Conservation (phyloP, 1,140 invertebrate genomes). For the Drosophila rhopaloa region DNA sequence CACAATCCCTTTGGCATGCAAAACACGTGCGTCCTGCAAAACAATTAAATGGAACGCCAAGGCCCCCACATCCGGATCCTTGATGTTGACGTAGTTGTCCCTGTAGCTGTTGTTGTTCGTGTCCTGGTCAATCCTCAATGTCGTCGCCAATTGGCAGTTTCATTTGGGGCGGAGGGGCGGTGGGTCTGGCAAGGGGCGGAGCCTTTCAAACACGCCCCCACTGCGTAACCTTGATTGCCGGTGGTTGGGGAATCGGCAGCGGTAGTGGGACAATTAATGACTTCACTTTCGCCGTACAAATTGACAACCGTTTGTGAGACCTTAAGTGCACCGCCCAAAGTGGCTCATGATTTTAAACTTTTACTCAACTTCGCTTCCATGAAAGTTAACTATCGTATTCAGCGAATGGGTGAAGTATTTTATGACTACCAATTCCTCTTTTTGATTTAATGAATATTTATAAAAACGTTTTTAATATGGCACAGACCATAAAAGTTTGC, state of each 20-base stretch:
- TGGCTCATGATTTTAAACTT: conserved; percentile 10
- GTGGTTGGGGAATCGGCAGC: conserved; percentile 16
- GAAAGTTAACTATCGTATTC: neutral
- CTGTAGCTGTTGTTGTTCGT: conserved; percentile 4
- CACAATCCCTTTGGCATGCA: conserved; percentile 53
- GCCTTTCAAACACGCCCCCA: conserved; percentile 22
- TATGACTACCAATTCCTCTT: neutral
- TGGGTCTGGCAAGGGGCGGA: neutral
- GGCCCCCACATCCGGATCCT: conserved; percentile 37
- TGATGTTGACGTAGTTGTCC: conserved; percentile 28
- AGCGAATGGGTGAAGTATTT: conserved; percentile 2
- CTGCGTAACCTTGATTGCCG: conserved; percentile 42
- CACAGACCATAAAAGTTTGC: neutral
- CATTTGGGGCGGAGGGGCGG: neutral
- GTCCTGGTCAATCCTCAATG: conserved; percentile 50
- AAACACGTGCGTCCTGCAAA: conserved; percentile 70
- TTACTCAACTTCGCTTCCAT: conserved; percentile 1
- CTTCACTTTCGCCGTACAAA: conserved; percentile 58
- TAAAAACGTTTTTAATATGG: too few relatives aligned
- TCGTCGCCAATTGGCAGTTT: conserved; percentile 38
- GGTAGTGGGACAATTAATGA: conserved; percentile 62
- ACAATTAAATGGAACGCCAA: conserved; percentile 65
- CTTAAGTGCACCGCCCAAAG: conserved; percentile 22
- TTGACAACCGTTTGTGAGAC: conserved; percentile 39
- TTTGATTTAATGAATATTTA: neutral